Conservation (phyloP, 2,888 invertebrate genomes). For the Allolobophora icterica region DNA sequence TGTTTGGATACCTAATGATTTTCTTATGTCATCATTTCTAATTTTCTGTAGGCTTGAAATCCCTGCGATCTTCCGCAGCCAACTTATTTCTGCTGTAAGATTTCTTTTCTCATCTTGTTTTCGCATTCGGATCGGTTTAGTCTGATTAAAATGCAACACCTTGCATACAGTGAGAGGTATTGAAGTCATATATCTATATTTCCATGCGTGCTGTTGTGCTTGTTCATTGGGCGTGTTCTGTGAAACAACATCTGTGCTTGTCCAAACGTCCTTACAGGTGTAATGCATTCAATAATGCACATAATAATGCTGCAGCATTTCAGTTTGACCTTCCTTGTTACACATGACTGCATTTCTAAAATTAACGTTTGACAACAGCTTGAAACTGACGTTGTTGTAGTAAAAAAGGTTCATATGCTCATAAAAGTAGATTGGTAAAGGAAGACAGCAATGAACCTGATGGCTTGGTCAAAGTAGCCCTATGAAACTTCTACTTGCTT, state of each 20-base stretch:
- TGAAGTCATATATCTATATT: neutral
- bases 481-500: neutral
- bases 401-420: no score
- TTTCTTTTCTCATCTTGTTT: no score
- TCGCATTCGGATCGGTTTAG: no score
- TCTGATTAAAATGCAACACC: neutral
- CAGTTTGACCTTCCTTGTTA: neutral
- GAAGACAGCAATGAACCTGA: neutral
- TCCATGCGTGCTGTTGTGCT: neutral
- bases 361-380: neutral
- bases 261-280: neutral
- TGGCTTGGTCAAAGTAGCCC: neutral
- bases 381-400: neutral
- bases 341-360: neutral
- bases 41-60: no score
- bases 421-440: neutral
- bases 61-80: no score
- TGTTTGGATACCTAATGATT: no score
- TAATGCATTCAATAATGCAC: neutral
- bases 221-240: neutral
- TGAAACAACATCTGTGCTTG: conserved; percentile 11
- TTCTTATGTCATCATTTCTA: no score
- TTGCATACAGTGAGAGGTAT: neutral
- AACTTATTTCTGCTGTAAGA: no score
- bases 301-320: neutral